Evolutionary conservation across 2,888 invertebrate species (phyloP), one percentile per base, ranked within the genome.

Genomic region (Aelia acuminata): DNA sequence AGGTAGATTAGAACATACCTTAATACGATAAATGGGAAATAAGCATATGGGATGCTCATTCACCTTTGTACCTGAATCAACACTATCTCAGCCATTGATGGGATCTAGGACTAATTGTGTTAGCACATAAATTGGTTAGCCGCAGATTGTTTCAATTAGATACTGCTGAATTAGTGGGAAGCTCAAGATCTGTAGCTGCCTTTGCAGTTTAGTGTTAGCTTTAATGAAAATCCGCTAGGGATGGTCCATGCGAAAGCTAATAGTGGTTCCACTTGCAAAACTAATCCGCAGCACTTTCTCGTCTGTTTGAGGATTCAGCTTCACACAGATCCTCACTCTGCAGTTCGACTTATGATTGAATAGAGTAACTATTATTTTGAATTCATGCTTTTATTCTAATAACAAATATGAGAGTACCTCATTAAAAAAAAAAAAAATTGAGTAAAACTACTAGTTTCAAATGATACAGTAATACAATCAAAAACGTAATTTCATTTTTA

Each of bases 81-180:
- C 22, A 43, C 43, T 13, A 80, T 43, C 15, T 13, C 43, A 22
- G 18, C 43, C 43, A 80, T 43, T 80, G n/a, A 80, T 80, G 39
- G 80, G 39, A 80, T 39, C 43, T 22, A 43, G 39, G 35, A n/a
- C 80, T 39, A 35, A 75, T 35, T 80, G 43, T 63, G 80, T 80
- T 80, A 80, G 80, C 22, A 18, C 22, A 39, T 43, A n/a, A 80
- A 43, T 43, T 80, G 80, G 39, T 43, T 80, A 80, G 13, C 80
- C 80, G 22, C 43, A 43, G 80, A 39, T 80, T 80, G 80, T 43
- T 80, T 80, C 39, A 80, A 80, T 80, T 80, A 80, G 80, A 80
- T 80, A 80, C 43, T 80, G 80, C 80, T 80, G 39, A 80, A 80
- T 80, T 80, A 43, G 80, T 80, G 80, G 80, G 43, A 57, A 80